Base-by-base conservation (phyloP, 1,140 invertebrate species). In the Hylaeus anthracinus region DNA sequence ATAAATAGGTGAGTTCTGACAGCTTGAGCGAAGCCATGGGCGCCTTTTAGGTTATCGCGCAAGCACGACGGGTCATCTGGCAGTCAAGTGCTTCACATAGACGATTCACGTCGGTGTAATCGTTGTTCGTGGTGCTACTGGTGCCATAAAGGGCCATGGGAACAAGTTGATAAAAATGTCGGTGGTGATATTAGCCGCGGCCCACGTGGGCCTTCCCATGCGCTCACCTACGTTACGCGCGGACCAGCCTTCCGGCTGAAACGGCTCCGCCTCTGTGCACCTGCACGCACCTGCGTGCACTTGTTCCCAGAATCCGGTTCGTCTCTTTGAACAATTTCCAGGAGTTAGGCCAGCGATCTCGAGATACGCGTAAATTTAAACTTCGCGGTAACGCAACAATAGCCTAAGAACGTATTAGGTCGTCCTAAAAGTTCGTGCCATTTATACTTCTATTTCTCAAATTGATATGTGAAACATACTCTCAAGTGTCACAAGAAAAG, bases 1-100 rank as follows among this genome's bases (percentile, higher is more conserved):
- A 94, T 93, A 92, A 93, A 94, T 94, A 94, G 91, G 91, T 92
- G 78, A 91, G 85, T 87, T 91, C 90, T 89, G 92, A 94, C 90
- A 93, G 91, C 84, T 93, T 91, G 92, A 93, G 90, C 88, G 73
- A 91, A 91, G 87, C 92, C 92, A 93, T 89, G 71, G 90, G 87
- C 87, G 92, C 92, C 86, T 93, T 94, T 94, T 94, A 93, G 92
- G 92, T 93, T 93, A 94, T 94, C 93, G 86, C 84, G 88, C 84
- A 88, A 91, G 88, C 86, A 92, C 88, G 89, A 90, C 86, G 92
- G 92, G 93, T 94, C 93, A 94, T 94, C 92, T 94, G 93, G 93
- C 91, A 93, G 92, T 94, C 93, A 94, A 94, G 93, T 93, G 92
- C 84, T 85, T 72, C 78, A 86, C 86, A 88, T 90, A 88, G 84